A percentile compares a stretch with the other conserved stretches of the same genome.
Evolutionary conservation across 1,140 invertebrate species (phyloP).

Genomic region (Magallana angulata): DNA sequence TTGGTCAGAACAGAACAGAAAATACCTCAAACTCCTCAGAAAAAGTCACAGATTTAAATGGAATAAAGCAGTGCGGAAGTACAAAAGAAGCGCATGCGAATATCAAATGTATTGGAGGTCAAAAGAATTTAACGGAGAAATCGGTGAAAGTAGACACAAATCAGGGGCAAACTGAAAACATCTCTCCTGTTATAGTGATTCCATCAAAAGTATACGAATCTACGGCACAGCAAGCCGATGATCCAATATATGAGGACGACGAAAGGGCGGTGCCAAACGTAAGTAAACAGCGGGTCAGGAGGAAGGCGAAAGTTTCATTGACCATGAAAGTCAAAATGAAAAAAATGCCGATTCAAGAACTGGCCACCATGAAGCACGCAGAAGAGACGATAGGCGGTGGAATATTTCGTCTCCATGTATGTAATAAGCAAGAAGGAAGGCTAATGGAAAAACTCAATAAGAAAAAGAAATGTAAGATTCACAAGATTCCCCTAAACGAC

Average conservation of each 20-base stretch:
- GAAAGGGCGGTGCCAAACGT: neutral
- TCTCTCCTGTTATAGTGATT: neutral
- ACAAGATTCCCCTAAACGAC: neutral
- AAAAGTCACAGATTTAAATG: neutral
- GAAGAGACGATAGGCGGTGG: neutral
- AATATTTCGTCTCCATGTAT: slow-evolving; percentile 16
- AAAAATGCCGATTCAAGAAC: neutral
- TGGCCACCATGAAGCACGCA: neutral
- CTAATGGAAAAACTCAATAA: neutral
- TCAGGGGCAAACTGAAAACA: neutral
- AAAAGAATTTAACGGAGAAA: neutral
- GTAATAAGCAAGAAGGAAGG: slow-evolving; percentile 14
- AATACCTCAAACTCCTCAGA: neutral
- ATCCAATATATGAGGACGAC: neutral
- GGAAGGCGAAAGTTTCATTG: neutral
- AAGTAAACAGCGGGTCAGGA: neutral
- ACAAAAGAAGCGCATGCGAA: neutral
- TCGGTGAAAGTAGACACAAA: neutral
- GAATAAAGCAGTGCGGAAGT: neutral
- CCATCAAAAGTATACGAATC: neutral
- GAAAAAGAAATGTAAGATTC: slow-evolving; percentile 19
- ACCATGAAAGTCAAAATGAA: neutral
- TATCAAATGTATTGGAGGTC: neutral
- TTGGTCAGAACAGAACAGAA: neutral
- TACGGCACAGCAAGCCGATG: neutral